Base-by-base conservation (phyloP, 2,888 invertebrate genomes). In the Macaria liturata region DNA sequence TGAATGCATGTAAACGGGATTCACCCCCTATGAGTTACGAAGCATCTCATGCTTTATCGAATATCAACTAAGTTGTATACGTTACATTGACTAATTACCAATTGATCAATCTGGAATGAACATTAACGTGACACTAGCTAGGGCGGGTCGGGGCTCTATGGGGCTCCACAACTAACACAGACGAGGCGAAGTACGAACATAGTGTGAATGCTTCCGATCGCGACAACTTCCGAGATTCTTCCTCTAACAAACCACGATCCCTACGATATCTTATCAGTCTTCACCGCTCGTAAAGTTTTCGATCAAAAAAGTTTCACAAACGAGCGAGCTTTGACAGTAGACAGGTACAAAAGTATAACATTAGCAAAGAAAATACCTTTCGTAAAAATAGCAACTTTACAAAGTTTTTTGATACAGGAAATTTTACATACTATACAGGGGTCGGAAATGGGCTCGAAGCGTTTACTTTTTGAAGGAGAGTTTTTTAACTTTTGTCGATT, bases 331-430 rank as follows among this genome's bases (percentile, higher is more conserved):
- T 77, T 80, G 84, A 85, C 86, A 83, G 83, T 83, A 83, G 82
- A 82, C 74, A 67, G 68, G 65, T 81, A 80, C 76, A 78, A 81
- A 75, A 79, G 78, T 80, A 73, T 75, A 73, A 20, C 74, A 75
- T 70, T 76, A 68, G 86, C 86, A 85, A 89, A 86, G 72, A 57
- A 76, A 85, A 72, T 72, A 66, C 80, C 75, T 79, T 81, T 81
- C 88, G 88, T 86, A 91, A 90, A 91, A 89, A 90, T 91, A 91
- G 90, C 88, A 76, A 84, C 81, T 87, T 85, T 88, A 88, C 86
- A 89, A 85, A 86, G 79, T 78, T 83, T n/a, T 46, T 85, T 78
- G 69, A 74, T 86, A 85, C 79, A 83, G 79, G 80, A 78, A 81
- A 87, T 80, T 87, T 87, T 88, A 91, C 84, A 88, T 85, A 84